Base-by-base conservation (phyloP, 2,888 invertebrate genomes). In the Teinopalpus imperialis region DNA sequence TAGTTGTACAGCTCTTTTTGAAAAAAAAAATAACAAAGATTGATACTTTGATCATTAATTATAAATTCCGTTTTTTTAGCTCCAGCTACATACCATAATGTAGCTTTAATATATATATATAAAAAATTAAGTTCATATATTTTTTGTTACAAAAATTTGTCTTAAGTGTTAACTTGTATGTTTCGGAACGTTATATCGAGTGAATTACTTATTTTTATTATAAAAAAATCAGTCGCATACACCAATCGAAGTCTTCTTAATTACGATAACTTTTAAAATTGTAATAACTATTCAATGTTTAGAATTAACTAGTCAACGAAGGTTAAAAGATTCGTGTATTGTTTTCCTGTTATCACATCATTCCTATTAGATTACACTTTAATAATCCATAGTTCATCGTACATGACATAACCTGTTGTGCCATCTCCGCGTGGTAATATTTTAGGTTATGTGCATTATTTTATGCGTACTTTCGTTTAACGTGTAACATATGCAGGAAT, bases 401-500 rank as follows among this genome's bases (percentile, higher is more conserved):
- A n/a, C n/a, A n/a, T 13, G 26, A 27, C 8, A 7, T 42, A 35
- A 42, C 42, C 32, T 34, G 5, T 8, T 31, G 26, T 21, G 10
- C 16, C 20, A 26, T 7, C 23, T 9, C 20, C 26, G 32, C 39
- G 27, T 39, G 37, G 26, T 12, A 21, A 12, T 21, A 7, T 29
- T 40, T 40, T 14, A 46, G 40, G 40, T 34, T 46, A 29, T 16
- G 13, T 32, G 24, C 26, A 31, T 21, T 20, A 20, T 1, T 39
- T 43, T 43, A 26, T 18, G 9, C 8, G 24, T 27, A 27, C 32
- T 40, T 40, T 29, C 16, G 29, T 26, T 24, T 34, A 9, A 16
- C 6, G 21, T 20, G 24, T 40, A 34, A 27, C 29, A 24, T 44
- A 41, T 41, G 36, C 41, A 41, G 31, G n/a, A 47, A 23, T 27